Conservation (phyloP, 2,797 vertebrate species). For the Karalla daura region DNA sequence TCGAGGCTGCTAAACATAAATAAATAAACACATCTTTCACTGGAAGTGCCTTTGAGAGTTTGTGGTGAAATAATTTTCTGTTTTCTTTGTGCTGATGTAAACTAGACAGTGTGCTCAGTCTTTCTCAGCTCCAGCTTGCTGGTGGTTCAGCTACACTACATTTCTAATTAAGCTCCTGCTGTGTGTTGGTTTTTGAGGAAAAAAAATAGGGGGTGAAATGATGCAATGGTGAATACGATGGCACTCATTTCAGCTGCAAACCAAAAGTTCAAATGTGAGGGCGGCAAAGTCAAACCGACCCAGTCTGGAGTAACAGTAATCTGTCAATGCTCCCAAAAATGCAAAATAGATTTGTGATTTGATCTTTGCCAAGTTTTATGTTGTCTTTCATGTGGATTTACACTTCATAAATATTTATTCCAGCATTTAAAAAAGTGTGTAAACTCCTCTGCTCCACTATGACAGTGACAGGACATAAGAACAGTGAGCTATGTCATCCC, state of each 20-base stretch:
- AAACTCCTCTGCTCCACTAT: constrained; percentile 7
- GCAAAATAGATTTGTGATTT: not conserved
- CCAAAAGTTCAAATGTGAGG: constrained; percentile 21
- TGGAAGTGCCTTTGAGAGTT: constrained; percentile 27
- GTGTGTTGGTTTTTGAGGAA: constrained; percentile 72
- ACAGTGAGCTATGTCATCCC: constrained; percentile 10
- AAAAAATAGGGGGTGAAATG: constrained; percentile 32
- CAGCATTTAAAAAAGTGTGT: constrained; percentile 1
- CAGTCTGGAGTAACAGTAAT: constrained; percentile 4
- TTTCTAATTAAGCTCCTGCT: constrained; percentile 80
- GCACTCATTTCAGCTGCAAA: constrained; percentile 57
- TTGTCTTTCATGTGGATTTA: constrained; percentile 28
- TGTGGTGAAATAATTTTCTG: constrained; percentile 22
- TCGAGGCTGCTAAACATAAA: constrained; percentile 12
- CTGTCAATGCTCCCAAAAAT: constrained; percentile 2
- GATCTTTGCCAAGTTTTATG: not conserved
- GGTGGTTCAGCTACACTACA: constrained; percentile 73
- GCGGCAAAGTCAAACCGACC: constrained; percentile 18
- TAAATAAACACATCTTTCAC: not conserved
- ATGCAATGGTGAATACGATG: constrained; percentile 53
- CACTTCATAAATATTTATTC: constrained; percentile 18
- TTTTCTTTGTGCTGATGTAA: constrained; percentile 48
- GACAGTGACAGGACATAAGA: constrained; percentile 42
- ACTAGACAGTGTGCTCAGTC: constrained; percentile 56
- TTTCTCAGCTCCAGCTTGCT: constrained; percentile 53